phyloP scores from a whole-genome alignment of 2,888 invertebrate genomes.

The Chouioia cunea region DNA sequence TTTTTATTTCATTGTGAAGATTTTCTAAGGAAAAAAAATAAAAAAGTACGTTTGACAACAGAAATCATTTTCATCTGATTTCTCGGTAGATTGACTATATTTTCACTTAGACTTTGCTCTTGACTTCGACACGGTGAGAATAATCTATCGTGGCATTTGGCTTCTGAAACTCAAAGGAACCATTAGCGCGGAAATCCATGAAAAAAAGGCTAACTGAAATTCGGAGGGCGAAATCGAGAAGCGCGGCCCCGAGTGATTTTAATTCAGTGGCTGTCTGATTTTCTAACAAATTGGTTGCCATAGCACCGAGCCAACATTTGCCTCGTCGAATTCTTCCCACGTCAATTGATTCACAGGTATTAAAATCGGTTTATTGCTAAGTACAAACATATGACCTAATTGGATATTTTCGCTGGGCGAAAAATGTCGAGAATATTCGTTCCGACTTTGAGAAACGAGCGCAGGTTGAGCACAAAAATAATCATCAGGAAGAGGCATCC shows the following conservation, averaged over 20 bases:
- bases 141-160: not conserved
- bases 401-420: too few species aligned
- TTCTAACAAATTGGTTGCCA: conserved; percentile 33
- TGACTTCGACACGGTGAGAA: not conserved
- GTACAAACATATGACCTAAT: too few species aligned
- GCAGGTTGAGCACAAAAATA: too few species aligned
- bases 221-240: conserved; percentile 15
- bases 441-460: too few species aligned
- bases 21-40: too few species aligned
- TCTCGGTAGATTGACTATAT: too few species aligned
- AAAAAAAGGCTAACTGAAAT: conserved; percentile 11
- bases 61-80: too few species aligned
- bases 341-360: not conserved
- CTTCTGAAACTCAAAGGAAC: not conserved
- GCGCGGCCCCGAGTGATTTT: conserved; percentile 12
- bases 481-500: too few species aligned
- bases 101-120: not conserved
- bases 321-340: not conserved
- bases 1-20: too few species aligned
- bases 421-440: too few species aligned
- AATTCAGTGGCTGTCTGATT: conserved; percentile 30
- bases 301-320: not conserved
- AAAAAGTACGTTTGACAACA: too few species aligned
- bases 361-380: not conserved
- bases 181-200: conserved; percentile 21